Conservation (phyloP, 2,888 invertebrate genomes). For the Branchipolynoe longqiensis region DNA sequence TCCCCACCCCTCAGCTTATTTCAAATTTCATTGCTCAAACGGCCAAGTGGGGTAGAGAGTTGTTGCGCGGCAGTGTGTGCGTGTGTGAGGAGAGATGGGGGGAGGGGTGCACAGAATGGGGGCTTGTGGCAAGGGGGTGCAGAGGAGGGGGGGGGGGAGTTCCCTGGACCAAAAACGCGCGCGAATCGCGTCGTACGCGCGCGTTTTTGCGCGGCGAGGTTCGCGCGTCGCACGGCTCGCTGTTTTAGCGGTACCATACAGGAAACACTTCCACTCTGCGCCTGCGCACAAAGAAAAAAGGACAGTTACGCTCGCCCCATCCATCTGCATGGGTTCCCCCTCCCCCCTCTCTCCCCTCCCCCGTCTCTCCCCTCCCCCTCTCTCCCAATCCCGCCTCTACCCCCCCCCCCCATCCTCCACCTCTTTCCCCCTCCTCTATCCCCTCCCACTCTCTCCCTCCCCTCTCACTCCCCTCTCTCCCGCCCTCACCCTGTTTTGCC, state of each 20-base stretch:
- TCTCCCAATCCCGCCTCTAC: not conserved
- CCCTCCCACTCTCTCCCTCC: too few relatives aligned
- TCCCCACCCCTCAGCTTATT: too few relatives aligned
- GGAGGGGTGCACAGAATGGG: too few relatives aligned
- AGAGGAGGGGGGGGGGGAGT: too few relatives aligned
- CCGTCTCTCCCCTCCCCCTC: not conserved
- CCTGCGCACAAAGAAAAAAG: not conserved
- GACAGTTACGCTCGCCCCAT: not conserved
- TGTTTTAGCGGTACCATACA: constrained; percentile 26
- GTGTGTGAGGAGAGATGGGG: too few relatives aligned
- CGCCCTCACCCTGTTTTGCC: not conserved
- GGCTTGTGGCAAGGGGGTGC: too few relatives aligned
- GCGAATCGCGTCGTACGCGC: not conserved
- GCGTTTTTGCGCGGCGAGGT: not conserved
- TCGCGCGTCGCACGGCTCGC: constrained; percentile 1
- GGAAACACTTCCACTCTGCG: constrained; percentile 35
- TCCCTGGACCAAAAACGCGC: constrained; percentile 38
- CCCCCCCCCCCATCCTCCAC: too few relatives aligned
- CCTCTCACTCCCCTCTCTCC: too few relatives aligned
- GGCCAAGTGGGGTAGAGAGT: too few relatives aligned
- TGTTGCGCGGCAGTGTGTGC: too few relatives aligned
- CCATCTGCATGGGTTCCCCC: not conserved
- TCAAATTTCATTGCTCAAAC: constrained; percentile 35
- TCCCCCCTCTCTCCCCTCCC: constrained; percentile 22
- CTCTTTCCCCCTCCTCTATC: too few relatives aligned